phyloP scores from a whole-genome alignment of 2,888 invertebrate species.

The Entomobrya multifasciata region DNA sequence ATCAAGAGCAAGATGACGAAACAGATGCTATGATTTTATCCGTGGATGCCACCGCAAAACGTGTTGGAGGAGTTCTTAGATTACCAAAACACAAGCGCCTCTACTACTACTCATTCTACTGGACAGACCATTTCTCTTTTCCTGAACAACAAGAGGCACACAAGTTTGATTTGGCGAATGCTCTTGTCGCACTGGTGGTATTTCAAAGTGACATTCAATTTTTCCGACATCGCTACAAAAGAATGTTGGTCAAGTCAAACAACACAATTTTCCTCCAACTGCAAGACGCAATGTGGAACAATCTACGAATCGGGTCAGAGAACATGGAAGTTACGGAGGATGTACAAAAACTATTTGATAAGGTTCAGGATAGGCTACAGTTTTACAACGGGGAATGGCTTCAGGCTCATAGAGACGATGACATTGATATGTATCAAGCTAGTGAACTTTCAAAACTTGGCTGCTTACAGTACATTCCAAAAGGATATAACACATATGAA shows the following conservation, averaged over 20 bases:
- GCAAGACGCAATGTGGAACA: conserved; percentile 5
- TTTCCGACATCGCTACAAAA: conserved; percentile 61
- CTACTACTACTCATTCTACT: conserved; percentile 65
- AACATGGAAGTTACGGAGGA: conserved; percentile 32
- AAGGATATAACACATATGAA: conserved; percentile 62
- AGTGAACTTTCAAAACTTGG: conserved; percentile 53
- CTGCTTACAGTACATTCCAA: conserved; percentile 62
- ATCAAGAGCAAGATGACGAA: conserved; percentile 46
- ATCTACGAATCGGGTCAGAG: not conserved
- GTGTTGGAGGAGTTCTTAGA: conserved; percentile 52
- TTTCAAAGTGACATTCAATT: conserved; percentile 64
- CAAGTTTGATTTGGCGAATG: conserved; percentile 58
- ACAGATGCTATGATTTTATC: conserved; percentile 44
- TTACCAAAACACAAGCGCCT: conserved; percentile 57
- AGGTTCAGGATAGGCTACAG: conserved; percentile 52
- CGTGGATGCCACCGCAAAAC: conserved; percentile 52
- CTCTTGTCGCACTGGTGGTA: conserved; percentile 64
- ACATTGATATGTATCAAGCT: conserved; percentile 65
- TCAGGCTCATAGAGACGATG: conserved; percentile 44
- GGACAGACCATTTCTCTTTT: conserved; percentile 62
- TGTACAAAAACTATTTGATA: conserved; percentile 53
- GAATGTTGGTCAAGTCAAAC: conserved; percentile 42
- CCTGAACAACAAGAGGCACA: conserved; percentile 50
- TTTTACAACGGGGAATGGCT: conserved; percentile 54
- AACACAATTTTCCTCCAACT: conserved; percentile 39